Evolutionary conservation across 1,140 invertebrate species (phyloP).

Genomic region (Pomacea maculata): DNA sequence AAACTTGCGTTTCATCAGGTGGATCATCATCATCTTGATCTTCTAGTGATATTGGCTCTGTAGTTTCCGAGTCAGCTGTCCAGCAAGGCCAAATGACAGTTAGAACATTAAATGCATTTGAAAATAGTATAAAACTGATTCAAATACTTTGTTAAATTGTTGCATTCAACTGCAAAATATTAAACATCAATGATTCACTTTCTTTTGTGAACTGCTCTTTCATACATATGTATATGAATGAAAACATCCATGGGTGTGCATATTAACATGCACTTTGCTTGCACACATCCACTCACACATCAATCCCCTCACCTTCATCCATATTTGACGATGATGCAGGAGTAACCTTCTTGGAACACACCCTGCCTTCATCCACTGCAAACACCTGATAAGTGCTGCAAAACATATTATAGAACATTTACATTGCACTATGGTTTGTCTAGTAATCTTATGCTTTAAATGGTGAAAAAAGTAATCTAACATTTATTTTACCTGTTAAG

Average conservation of each 20-base stretch:
- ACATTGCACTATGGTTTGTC: no score
- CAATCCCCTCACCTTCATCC: constrained; percentile 35
- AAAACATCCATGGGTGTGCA: not conserved
- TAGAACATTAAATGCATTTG: no score
- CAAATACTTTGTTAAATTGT: no score
- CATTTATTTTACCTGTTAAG: no score
- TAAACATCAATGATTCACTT: no score
- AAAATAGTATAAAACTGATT: no score
- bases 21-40: constrained; percentile 48
- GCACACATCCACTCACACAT: not conserved
- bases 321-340: constrained; percentile 8
- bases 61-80: constrained; percentile 47
- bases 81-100: no score
- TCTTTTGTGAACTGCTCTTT: no score
- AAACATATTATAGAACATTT: not conserved
- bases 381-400: constrained; percentile 50
- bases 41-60: constrained; percentile 54
- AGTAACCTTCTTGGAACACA: not conserved
- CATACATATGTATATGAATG: not conserved
- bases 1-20: constrained; percentile 39
- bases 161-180: no score
- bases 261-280: not conserved
- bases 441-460: not conserved
- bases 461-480: no score
- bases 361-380: constrained; percentile 31